These are phyloP conservation scores for Mallotus villosus DNA, from an alignment of 2,797 vertebrate genomes.

Conservation along the genomic window DNA sequence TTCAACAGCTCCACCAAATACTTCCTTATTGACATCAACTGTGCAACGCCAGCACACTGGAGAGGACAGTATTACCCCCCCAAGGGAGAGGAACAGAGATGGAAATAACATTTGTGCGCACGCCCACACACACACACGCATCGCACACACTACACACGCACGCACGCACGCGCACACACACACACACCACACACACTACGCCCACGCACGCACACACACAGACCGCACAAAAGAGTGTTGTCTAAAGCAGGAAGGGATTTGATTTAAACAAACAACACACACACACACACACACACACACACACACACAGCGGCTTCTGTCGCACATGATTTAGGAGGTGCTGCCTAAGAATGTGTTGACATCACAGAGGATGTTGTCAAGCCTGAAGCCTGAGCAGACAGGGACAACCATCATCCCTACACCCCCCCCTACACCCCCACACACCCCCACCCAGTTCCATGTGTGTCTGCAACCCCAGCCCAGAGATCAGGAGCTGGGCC, in stretches of 20 bases:
- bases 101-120: conserved; percentile 6
- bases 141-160: too few species aligned
- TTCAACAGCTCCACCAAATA: conserved; percentile 60
- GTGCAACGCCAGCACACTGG: conserved; percentile 41
- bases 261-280: too few species aligned
- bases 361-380: conserved; percentile 53
- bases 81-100: neutral
- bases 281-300: too few species aligned
- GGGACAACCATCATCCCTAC: conserved; percentile 31
- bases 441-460: too few species aligned
- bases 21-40: conserved; percentile 58
- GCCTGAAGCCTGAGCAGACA: conserved; percentile 45
- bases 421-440: conserved; percentile 14
- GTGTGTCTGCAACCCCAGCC: conserved; percentile 30
- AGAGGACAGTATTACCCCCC: conserved; percentile 13
- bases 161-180: conserved; percentile 20
- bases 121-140: conserved; percentile 25
- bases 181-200: too few species aligned
- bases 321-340: conserved; percentile 51
- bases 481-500: conserved; percentile 30
- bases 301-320: neutral
- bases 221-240: conserved; percentile 35
- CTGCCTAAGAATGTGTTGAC: conserved; percentile 52
- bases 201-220: neutral
- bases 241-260: too few species aligned